Percentiles rank a stretch among this genome's conserved stretches.
These are phyloP conservation scores for Melangyna quadrimaculata DNA, from an alignment of 2,888 invertebrate genomes.

Conservation along the genomic window DNA sequence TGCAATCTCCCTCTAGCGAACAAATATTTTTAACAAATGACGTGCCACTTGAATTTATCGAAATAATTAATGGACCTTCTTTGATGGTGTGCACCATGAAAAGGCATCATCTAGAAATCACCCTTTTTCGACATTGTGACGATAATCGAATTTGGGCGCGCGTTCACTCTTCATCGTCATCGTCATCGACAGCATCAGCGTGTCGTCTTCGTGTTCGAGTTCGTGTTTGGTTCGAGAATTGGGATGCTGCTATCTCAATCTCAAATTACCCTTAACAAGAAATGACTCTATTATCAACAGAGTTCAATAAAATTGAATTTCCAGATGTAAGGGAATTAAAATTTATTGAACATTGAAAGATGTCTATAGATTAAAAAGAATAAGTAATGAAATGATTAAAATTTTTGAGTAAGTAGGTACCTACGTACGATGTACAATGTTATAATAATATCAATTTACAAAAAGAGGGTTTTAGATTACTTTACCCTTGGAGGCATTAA, in stretches of 20 bases:
- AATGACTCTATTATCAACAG: slow-evolving; percentile 58
- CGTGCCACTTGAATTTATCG: slow-evolving; percentile 67
- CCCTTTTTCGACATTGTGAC: slow-evolving; percentile 25
- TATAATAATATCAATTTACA: slow-evolving; percentile 7
- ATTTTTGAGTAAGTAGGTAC: neutral
- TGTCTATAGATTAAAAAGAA: neutral
- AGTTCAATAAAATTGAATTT: slow-evolving; percentile 55
- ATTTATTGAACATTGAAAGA: slow-evolving; percentile 36
- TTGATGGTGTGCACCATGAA: slow-evolving; percentile 18
- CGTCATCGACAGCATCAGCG: neutral
- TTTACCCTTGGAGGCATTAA: neutral
- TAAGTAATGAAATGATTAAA: neutral
- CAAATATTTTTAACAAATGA: slow-evolving; percentile 59
- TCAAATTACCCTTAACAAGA: slow-evolving; percentile 48
- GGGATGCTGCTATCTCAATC: slow-evolving; percentile 45
- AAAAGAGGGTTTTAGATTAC: neutral
- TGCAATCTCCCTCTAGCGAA: neutral
- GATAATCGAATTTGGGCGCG: slow-evolving; percentile 52
- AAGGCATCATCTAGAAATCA: slow-evolving; percentile 1
- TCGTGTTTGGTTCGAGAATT: neutral
- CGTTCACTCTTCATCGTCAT: neutral
- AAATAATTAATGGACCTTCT: slow-evolving; percentile 54
- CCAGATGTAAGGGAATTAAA: slow-evolving; percentile 39
- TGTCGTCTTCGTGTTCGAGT: neutral
- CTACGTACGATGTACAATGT: neutral